phyloP scores from a whole-genome alignment of 2,797 vertebrate genomes.

The Erethizon dorsatum region DNA sequence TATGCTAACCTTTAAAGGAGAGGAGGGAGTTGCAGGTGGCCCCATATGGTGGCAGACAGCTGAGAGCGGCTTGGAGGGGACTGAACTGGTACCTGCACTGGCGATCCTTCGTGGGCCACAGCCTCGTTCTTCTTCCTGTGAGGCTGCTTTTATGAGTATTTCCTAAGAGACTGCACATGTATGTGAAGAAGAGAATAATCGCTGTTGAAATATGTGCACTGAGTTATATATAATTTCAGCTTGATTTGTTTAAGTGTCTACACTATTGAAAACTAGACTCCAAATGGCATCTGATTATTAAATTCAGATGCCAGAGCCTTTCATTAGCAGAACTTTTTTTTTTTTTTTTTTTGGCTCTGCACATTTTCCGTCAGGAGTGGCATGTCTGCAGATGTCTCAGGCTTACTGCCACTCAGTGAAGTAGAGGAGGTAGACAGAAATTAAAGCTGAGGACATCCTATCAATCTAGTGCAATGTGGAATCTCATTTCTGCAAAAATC shows the following conservation, averaged over 20 bases:
- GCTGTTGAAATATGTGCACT: not conserved
- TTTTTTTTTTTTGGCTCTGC: not conserved
- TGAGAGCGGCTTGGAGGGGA: not conserved
- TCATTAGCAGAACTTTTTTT: slow-evolving; percentile 47
- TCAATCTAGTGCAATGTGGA: not conserved
- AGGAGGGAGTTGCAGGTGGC: not conserved
- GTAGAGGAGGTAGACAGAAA: not conserved
- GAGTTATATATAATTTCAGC: slow-evolving; percentile 32
- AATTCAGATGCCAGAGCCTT: slow-evolving; percentile 63
- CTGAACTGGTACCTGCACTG: not conserved
- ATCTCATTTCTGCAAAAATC: slow-evolving; percentile 12
- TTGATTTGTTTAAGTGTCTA: slow-evolving; percentile 66
- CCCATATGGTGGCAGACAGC: not conserved
- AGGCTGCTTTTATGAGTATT: slow-evolving; percentile 51
- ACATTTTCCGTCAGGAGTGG: slow-evolving; percentile 58
- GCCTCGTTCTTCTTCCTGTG: not conserved
- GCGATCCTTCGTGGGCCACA: not conserved
- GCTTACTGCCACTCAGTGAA: not conserved
- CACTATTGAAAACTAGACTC: slow-evolving; percentile 59
- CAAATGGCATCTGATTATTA: slow-evolving; percentile 63
- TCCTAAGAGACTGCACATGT: slow-evolving; percentile 48
- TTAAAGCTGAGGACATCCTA: not conserved
- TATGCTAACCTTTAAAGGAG: not conserved
- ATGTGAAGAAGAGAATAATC: slow-evolving; percentile 56
- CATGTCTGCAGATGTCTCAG: not conserved